Percentiles rank a stretch among this genome's conserved stretches.
Evolutionary conservation across 2,797 vertebrate species (phyloP).

Genomic region (Aulostomus chinensis): DNA sequence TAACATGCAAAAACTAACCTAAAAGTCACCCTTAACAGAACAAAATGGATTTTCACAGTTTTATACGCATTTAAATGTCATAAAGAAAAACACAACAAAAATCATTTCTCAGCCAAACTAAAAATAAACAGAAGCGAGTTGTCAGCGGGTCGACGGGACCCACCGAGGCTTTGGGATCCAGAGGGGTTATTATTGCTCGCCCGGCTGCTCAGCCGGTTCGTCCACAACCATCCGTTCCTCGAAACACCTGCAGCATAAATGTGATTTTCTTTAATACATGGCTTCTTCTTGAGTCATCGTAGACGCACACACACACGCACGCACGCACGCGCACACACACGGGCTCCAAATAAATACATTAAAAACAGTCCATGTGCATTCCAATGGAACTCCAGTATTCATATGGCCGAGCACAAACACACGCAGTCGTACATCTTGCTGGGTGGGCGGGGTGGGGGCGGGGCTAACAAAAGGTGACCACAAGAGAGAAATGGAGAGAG

Average conservation of each 20-base stretch:
- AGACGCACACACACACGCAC: slow-evolving; percentile 35
- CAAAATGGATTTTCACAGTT: slow-evolving; percentile 96
- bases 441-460: slow-evolving; percentile 16
- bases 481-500: slow-evolving; percentile 1
- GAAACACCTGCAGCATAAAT: slow-evolving; percentile 80
- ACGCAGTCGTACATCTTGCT: slow-evolving; percentile 3
- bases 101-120: slow-evolving; percentile 84
- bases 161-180: no score
- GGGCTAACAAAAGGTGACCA: slow-evolving; percentile 26
- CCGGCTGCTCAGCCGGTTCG: slow-evolving; percentile 50
- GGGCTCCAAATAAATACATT: slow-evolving; percentile 83
- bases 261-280: slow-evolving; percentile 82
- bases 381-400: slow-evolving; percentile 73
- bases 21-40: slow-evolving; percentile 94
- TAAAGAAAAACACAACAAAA: slow-evolving; percentile 63
- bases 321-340: slow-evolving; percentile 45
- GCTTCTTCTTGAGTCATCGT: slow-evolving; percentile 85
- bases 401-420: slow-evolving; percentile 48
- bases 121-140: slow-evolving; percentile 68
- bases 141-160: no score
- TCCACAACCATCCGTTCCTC: slow-evolving; percentile 53
- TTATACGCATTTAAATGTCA: slow-evolving; percentile 76
- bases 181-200: slow-evolving; percentile 90
- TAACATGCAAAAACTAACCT: slow-evolving; percentile 96
- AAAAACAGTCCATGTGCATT: slow-evolving; percentile 75